Evolutionary conservation across 2,888 invertebrate genomes (phyloP), one percentile per base, ranked within the genome.

Genomic region (Idaea aversata): DNA sequence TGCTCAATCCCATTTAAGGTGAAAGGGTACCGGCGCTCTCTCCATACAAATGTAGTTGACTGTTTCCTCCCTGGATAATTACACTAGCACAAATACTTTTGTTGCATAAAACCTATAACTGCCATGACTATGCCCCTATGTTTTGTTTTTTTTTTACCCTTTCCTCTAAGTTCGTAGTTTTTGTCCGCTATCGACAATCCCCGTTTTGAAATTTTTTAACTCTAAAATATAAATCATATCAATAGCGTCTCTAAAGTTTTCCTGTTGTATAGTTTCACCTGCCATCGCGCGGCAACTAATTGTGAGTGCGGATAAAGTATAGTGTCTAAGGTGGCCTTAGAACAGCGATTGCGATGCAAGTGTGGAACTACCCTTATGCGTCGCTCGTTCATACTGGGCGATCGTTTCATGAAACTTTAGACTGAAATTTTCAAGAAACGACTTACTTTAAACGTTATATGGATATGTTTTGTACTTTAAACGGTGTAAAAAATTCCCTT

Each of bases 261-360:
- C 69, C 59, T 70, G 69, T 68, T 66, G 65, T 68, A 59, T 89
- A 90, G 91, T 91, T 92, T 91, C 85, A 93, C 92, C 92, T 93
- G 92, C 88, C 91, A 88, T 90, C 90, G 86, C 87, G 83, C 79
- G 85, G 87, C 91, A 92, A 92, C 93, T 93, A 93, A 93, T 93
- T 93, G 92, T 92, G 92, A 91, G 91, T 91, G 88, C 88, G 88
- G 91, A 91, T 93, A 91, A 93, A 92, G 91, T 92, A 92, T 88
- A 89, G 88, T 88, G 88, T 90, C 89, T 92, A 89, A 91, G 91
- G 90, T 90, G 87, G 91, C 88, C 90, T 91, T 86, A 90, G 85
- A 83, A 84, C 84, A 83, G 87, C 88, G 90, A 90, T 91, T 91
- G 92, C 90, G 91, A 90, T 91, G 88, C 86, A 77, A 77, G 84